These are phyloP conservation scores for Cetoscarus ocellatus DNA, from an alignment of 2,797 vertebrate species.

Conservation along the genomic window DNA sequence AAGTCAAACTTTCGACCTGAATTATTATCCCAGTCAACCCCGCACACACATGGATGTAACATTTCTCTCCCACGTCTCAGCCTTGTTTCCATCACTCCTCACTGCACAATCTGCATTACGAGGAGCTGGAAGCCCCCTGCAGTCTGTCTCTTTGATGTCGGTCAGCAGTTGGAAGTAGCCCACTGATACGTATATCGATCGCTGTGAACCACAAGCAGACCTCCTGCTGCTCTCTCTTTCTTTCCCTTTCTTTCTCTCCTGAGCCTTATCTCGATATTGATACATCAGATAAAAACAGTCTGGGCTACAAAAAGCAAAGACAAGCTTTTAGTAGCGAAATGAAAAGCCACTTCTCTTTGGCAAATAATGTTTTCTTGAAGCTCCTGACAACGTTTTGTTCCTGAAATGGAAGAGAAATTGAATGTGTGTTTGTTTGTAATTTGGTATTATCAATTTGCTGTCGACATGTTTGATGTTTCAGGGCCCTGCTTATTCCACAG, in stretches of 20 bases:
- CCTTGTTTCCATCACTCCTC: slow-evolving; percentile 36
- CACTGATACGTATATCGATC: slow-evolving; percentile 74
- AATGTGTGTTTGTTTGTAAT: slow-evolving; percentile 34
- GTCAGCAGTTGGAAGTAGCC: slow-evolving; percentile 67
- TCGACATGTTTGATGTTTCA: slow-evolving; percentile 21
- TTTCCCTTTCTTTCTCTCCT: slow-evolving; percentile 49
- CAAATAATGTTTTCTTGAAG: slow-evolving; percentile 21
- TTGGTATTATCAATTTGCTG: slow-evolving; percentile 44
- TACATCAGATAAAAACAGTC: slow-evolving; percentile 44
- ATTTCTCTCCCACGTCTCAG: slow-evolving; percentile 23
- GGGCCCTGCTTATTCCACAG: slow-evolving; percentile 17
- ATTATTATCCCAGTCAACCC: no score
- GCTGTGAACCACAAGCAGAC: slow-evolving; percentile 57
- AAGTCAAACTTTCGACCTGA: no score
- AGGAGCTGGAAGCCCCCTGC: slow-evolving; percentile 56
- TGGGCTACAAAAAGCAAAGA: slow-evolving; percentile 46
- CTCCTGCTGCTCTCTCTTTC: slow-evolving; percentile 65
- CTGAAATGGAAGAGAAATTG: slow-evolving; percentile 1
- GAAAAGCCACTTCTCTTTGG: slow-evolving; percentile 27
- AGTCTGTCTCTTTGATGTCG: slow-evolving; percentile 70
- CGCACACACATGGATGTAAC: background rate
- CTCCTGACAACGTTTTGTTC: slow-evolving; percentile 32
- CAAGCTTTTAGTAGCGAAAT: slow-evolving; percentile 33
- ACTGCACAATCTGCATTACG: slow-evolving; percentile 58
- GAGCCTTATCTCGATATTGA: slow-evolving; percentile 68